A percentile compares a stretch with the other conserved stretches of the same genome.
These are phyloP conservation scores for Sylvietta virens DNA, from an alignment of 2,113 vertebrate genomes.

Conservation along the genomic window DNA sequence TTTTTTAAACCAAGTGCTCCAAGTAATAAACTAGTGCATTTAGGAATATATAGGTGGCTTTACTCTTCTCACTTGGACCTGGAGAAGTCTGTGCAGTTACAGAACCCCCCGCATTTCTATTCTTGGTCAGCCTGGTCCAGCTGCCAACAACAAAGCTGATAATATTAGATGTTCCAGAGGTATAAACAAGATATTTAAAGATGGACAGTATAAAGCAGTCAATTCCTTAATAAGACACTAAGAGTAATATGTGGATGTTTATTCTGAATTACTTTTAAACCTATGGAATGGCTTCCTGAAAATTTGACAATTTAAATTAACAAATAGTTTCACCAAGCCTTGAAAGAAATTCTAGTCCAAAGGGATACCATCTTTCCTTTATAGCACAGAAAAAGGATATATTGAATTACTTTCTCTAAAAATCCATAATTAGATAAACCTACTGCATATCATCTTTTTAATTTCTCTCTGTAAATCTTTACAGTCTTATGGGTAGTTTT, in stretches of 20 bases:
- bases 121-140: neutral
- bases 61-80: neutral
- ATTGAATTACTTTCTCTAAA: neutral
- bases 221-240: neutral
- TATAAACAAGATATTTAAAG: neutral
- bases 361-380: neutral
- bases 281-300: neutral
- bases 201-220: neutral
- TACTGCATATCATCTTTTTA: neutral
- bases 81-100: neutral
- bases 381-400: neutral
- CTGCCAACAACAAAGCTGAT: neutral
- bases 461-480: neutral
- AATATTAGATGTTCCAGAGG: neutral
- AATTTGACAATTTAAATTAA: neutral
- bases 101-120: neutral
- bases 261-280: neutral
- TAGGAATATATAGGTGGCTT: neutral
- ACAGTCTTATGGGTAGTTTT: neutral
- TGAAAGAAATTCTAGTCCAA: neutral
- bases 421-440: neutral
- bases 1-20: neutral
- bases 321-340: neutral
- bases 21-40: neutral
- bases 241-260: neutral